Base-by-base conservation (phyloP, 2,797 vertebrate species). In the Sebastes oblongus region DNA sequence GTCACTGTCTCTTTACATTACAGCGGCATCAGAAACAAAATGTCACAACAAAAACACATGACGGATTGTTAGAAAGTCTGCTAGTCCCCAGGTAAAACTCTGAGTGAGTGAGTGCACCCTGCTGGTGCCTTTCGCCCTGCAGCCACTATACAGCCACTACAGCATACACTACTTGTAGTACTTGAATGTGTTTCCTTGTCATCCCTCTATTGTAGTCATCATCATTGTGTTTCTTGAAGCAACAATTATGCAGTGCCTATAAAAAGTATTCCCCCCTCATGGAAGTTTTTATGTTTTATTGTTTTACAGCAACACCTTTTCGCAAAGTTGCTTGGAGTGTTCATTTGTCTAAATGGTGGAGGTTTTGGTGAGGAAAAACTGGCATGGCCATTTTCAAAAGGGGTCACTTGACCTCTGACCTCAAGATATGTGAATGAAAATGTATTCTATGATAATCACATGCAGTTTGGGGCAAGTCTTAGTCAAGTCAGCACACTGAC, bases 321-420 rank as follows among this genome's bases (percentile, higher is more conserved):
- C 0, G 0, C 1, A 10, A 2, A 59, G 10, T 24, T 14, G 20
- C 18, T 39, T 4, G 0, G 3, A 52, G 24, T 12, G 6, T 20
- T 56, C 8, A 3, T 67, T 50, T 56, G 27, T 62, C 34, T 20
- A 29, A 29, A 18, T 25, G 3, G 7, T 18, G n/a, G 8, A 39
- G 13, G 3, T 22, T 64, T 61, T 64, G 14, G 14, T 0, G 14
- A 42, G 14, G 39, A 42, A 0, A 0, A 42, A 42, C 39, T 46
- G 0, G 16, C 42, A 46, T 46, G 42, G 42, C 42, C 16, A 46
- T 46, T 46, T 46, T 46, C 42, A 46, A 46, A 36, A 18, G 42
- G 42, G 6, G 16, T 8, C 42, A 0, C 42, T 50, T 50, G 46
- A 50, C 46, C 46, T 50, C 18, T 50, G 46, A 50, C 18, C 46